Evolutionary conservation across 2,113 vertebrate genomes (phyloP), one percentile per base, ranked within the genome.

Genomic region (Trematocara nigrifrons): DNA sequence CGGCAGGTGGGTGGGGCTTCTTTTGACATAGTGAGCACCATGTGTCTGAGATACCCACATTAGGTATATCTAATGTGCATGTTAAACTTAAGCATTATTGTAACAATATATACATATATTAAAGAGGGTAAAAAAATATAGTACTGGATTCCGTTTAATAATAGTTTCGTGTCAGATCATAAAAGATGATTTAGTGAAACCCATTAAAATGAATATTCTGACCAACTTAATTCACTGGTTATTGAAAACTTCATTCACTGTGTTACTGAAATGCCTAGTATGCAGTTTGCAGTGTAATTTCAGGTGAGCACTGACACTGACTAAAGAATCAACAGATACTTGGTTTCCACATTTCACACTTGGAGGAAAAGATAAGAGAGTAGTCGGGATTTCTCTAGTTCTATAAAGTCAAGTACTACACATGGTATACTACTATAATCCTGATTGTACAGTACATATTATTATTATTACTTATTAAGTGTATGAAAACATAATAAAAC

Each of bases 401-500:
- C 40, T 15, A 15, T 74, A 74, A 74, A 0, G 22, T 74, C 9
- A 76, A 76, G 22, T 0, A 76, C 87, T 74, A 57, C 77, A 64
- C 13, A 78, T 79, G 40, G 29, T 8, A 29, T 11, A 15, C 11
- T 26, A 29, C n/a, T 31, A 7, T 61, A 77, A 81, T 18, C 29
- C 2, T 42, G 74, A 3, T 18, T 74, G 4, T 31, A 49, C 42
- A 74, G 42, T 31, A 31, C n/a, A 82, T 81, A 79, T 89, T 78
- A 66, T 26, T 78, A 90, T 57, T 80, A 74, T 38, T 78, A 90
- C 45, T 84, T 85, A 88, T 91, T 86, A 82, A 86, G 20, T 29
- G 40, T 71, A 33, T 88, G 33, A 82, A 71, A 71, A 79, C 45
- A 5, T 16, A 45, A 80, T 86, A 59, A 78, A 16, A 35, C 77